Percentiles rank a stretch among this genome's conserved stretches.
Evolutionary conservation across 2,113 vertebrate species (phyloP).

Genomic region (Chaetura pelagica): DNA sequence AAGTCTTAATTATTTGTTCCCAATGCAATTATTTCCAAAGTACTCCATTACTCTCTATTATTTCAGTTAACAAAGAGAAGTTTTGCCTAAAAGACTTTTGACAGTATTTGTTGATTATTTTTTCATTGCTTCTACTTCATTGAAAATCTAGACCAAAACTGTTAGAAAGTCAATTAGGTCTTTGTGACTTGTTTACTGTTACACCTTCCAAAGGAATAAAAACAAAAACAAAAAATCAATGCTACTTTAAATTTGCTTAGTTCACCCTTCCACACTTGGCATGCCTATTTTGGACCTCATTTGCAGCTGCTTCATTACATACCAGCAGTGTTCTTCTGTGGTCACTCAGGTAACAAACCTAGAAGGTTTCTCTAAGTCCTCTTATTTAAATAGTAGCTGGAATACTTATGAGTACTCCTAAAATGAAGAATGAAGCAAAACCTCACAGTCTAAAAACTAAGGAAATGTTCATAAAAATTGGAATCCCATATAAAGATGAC

Average conservation of each 20-base stretch:
- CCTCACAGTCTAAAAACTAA: not conserved
- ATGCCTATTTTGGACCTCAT: not conserved
- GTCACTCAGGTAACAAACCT: not conserved
- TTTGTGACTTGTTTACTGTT: not conserved
- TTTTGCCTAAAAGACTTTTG: not conserved
- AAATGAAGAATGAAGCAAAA: not conserved
- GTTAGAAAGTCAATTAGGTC: not conserved
- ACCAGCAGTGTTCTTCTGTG: not conserved
- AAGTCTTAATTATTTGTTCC: not conserved
- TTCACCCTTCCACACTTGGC: not conserved
- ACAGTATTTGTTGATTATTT: not conserved
- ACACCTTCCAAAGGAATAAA: not conserved
- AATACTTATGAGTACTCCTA: not conserved
- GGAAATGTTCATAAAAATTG: slow-evolving; percentile 34
- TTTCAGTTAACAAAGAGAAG: not conserved
- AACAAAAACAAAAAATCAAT: not conserved
- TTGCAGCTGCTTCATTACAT: not conserved
- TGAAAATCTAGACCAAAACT: slow-evolving; percentile 4
- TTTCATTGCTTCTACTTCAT: not conserved
- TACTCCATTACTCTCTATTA: not conserved
- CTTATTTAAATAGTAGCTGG: not conserved
- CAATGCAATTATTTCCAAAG: not conserved
- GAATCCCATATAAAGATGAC: slow-evolving; percentile 53
- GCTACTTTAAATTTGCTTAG: not conserved
- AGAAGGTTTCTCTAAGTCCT: not conserved